phyloP scores from a whole-genome alignment of 2,888 invertebrate genomes.

The Prosopocoilus inquinatus region DNA sequence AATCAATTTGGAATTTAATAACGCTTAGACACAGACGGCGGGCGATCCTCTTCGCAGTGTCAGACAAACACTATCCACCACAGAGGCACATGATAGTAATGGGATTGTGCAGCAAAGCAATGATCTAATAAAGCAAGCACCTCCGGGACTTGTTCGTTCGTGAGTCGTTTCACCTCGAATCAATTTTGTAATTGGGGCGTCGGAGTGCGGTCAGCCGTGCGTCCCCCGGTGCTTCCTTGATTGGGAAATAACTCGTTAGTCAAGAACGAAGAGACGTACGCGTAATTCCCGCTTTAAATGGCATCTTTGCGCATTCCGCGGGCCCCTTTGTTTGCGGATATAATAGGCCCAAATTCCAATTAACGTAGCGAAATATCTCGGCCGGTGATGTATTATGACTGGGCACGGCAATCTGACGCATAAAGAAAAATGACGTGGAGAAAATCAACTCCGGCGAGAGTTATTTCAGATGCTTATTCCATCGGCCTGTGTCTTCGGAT shows the following conservation, averaged over 20 bases:
- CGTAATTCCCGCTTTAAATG: too few species aligned
- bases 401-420: too few species aligned
- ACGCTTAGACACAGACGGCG: too few species aligned
- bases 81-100: conserved; percentile 31
- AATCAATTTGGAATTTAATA: too few species aligned
- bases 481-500: too few species aligned
- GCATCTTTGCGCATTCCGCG: conserved; percentile 8
- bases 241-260: conserved; percentile 41
- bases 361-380: too few species aligned
- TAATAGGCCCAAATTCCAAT: conserved; percentile 2
- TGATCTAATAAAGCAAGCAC: conserved; percentile 46
- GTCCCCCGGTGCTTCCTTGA: conserved; percentile 40
- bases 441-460: too few species aligned
- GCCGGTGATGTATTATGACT: too few species aligned
- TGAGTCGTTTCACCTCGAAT: conserved; percentile 47
- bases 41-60: background rate
- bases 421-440: too few species aligned
- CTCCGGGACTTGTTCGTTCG: conserved; percentile 43
- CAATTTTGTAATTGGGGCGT: conserved; percentile 43
- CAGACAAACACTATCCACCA: background rate
- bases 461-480: too few species aligned
- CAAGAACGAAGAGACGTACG: conserved; percentile 22
- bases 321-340: conserved; percentile 8
- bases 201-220: conserved; percentile 40
- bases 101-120: conserved; percentile 45